Evolutionary conservation across 1,140 invertebrate species (phyloP).

Genomic region (Eurosta solidaginis): DNA sequence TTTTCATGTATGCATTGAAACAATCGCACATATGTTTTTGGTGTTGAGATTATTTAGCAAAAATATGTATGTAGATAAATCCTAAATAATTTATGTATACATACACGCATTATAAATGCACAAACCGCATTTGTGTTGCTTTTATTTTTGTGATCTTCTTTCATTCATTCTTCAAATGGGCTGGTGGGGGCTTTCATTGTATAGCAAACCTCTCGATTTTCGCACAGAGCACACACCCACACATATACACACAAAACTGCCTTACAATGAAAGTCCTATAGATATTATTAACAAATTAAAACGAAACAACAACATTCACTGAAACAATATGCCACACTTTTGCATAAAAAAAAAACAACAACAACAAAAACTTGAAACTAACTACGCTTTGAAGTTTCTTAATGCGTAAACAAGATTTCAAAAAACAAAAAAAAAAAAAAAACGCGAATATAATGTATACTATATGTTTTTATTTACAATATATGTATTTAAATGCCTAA

Average conservation of each 20-base stretch:
- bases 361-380: neutral
- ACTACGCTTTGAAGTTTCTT: neutral
- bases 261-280: constrained; percentile 36
- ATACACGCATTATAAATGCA: neutral
- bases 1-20: neutral
- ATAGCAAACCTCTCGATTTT: neutral
- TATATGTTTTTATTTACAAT: neutral
- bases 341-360: neutral
- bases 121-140: neutral
- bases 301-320: neutral
- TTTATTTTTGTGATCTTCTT: constrained; percentile 15
- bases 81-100: neutral
- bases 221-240: neutral
- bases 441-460: neutral
- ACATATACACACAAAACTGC: neutral
- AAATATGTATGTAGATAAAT: neutral
- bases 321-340: neutral
- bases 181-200: constrained; percentile 50
- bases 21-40: neutral
- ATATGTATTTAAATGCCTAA: neutral
- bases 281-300: neutral
- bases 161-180: constrained; percentile 41
- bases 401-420: neutral
- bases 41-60: neutral
- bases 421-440: neutral